Base-by-base conservation (phyloP, 2,888 invertebrate genomes). In the Mythimna pallens region DNA sequence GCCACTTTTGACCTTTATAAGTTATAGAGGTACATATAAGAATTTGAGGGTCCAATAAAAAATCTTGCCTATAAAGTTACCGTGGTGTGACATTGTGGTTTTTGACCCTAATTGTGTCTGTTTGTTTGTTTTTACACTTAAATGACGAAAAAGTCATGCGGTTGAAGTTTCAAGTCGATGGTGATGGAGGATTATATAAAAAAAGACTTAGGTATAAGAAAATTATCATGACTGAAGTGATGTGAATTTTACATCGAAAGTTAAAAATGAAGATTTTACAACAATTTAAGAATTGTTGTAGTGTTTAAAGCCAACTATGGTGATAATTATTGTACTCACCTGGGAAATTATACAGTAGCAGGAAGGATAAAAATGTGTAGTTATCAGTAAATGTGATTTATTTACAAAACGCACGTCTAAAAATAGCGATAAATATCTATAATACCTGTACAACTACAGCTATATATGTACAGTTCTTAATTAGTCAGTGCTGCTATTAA, bases 1-100 rank as follows among this genome's bases (percentile, higher is more conserved):
- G 87, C 75, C 85, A 82, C 73, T 59, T 70, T 68, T 78, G 83
- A 86, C 88, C 85, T 87, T 65, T 50, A 65, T 12, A 30, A 61
- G 47, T 22, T 47, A 68, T n/a, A 34, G 30, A 30, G 12, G 8
- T 25, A 50, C 8, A 0, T 25, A 54, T 25, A 36, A 72, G 20
- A 63, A 52, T 76, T 83, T 58, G 65, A 68, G 57, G 54, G 43
- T 10, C 34, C 22, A 22, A 61, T 70, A 78, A 81, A 81, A 83
- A 83, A 64, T 54, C 40, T 67, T 64, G 65, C 66, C 57, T 77
- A 76, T 40, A 74, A 81, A 63, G 50, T 84, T 70, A 66, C 61
- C 55, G 73, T 36, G 65, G 34, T 64, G 67, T 82, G 82, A 84
- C 85, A 67, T 84, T 84, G 85, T 80, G 84, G 85, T 80, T 80